Evolutionary conservation across 1,140 invertebrate genomes (phyloP), one percentile per base, ranked within the genome.

Genomic region (Panagrolaimus sp.): DNA sequence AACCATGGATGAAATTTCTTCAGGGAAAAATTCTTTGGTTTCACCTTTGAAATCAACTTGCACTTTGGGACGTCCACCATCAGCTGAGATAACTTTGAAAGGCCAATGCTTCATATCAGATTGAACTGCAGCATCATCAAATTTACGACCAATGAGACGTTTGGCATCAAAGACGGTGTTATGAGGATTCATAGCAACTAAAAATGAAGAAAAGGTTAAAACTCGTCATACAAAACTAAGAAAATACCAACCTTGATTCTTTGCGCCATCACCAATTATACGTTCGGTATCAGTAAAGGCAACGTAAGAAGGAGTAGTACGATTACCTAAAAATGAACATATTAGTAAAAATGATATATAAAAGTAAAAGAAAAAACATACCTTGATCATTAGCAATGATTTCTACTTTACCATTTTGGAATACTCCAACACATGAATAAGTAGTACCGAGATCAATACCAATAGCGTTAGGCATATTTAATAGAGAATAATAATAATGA

Each of bases 251-350:
- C n/a, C n/a, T 73, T 86, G 84, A 71, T 85, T 89, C 78, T 89
- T 86, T 14, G 85, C 85, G 0, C 83, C 82, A 82, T 93, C 91
- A 12, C 91, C 91, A 71, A 93, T 89, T 7, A 94, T 84, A 43
- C 91, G 84, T 83, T 94, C 91, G 0, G 89, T 89, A 63, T 93
- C 91, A 1, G 89, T 93, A 83, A 94, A 94, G 4, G 91, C 91
- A 15, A 94, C 91, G 83, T 91, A 93, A 66, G 89, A 89, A 1
- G 91, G 90, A 14, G 91, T 92, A 6, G 90, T 93, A 67, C 91
- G 86, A 82, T 93, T 92, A 38, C 92, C 75, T 52, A 44, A 55
- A 1, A 38, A 38, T 38, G 32, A 38, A 38, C 32, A 15, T 15
- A 32, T 52, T 68, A 63, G 63, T 65, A 48, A 44, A 12, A 65